These are phyloP conservation scores for Chymomyza fuscimana DNA, from an alignment of 2,888 invertebrate genomes.

Conservation along the genomic window DNA sequence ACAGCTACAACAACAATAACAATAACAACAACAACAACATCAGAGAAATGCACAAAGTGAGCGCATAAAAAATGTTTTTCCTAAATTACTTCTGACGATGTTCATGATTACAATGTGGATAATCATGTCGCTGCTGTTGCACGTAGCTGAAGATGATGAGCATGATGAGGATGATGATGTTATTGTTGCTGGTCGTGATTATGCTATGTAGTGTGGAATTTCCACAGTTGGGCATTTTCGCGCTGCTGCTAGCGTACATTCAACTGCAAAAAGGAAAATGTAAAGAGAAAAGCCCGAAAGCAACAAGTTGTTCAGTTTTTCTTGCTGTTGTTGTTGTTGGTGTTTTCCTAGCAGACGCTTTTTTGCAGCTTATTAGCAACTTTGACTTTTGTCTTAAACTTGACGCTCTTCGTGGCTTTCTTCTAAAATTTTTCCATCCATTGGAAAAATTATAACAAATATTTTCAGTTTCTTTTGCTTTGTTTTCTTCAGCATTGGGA, in stretches of 20 bases:
- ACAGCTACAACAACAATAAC: conserved; percentile 27
- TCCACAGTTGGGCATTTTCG: conserved; percentile 55
- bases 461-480: conserved; percentile 23
- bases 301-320: conserved; percentile 53
- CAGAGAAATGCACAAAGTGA: conserved; percentile 48
- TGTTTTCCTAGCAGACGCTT: background rate
- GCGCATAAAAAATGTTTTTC: conserved; percentile 52
- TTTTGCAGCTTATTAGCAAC: conserved; percentile 61
- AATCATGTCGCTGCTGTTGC: conserved; percentile 13
- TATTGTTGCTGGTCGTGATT: conserved; percentile 32
- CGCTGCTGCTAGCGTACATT: conserved; percentile 54
- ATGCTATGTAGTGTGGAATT: conserved; percentile 58
- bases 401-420: conserved; percentile 49
- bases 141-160: conserved; percentile 22
- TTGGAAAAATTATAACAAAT: conserved; percentile 59
- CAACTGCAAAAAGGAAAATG: conserved; percentile 57
- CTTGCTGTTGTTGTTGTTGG: conserved; percentile 15
- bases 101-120: conserved; percentile 34
- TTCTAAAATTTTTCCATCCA: conserved; percentile 50
- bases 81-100: conserved; percentile 72
- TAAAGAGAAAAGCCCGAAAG: conserved; percentile 54
- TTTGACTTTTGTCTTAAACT: conserved; percentile 42
- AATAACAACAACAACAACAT: conserved; percentile 9
- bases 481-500: conserved; percentile 63
- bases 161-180: conserved; percentile 25